phyloP scores from a whole-genome alignment of 2,113 vertebrate genomes.

The Ramphastos sulfuratus region DNA sequence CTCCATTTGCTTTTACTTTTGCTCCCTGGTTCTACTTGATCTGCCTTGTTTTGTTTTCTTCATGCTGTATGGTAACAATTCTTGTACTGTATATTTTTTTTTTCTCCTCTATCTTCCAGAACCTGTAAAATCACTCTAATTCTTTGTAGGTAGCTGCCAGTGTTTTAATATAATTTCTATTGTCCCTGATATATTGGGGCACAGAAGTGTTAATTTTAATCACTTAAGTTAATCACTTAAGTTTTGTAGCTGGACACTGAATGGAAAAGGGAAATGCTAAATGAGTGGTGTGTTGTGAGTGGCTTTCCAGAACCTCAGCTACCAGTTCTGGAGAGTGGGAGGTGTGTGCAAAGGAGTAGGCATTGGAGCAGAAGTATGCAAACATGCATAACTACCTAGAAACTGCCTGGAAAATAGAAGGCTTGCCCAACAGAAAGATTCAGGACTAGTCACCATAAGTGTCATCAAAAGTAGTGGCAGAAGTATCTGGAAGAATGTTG shows the following conservation, averaged over 20 bases:
- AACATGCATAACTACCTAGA: background rate
- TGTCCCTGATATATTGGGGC: accelerated
- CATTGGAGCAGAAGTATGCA: background rate
- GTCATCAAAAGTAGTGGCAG: background rate
- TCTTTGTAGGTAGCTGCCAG: background rate
- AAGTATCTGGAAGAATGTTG: background rate
- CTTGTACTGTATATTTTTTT: background rate
- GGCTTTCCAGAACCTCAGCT: background rate
- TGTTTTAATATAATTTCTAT: background rate
- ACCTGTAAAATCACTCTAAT: background rate
- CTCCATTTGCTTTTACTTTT: background rate
- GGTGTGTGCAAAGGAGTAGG: background rate
- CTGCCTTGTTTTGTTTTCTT: background rate
- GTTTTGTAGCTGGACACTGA: background rate
- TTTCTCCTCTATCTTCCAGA: background rate
- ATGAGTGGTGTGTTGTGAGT: background rate
- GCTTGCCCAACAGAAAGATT: background rate
- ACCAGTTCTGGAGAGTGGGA: background rate
- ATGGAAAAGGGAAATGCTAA: background rate
- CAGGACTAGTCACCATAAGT: background rate
- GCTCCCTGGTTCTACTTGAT: background rate
- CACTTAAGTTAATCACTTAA: background rate
- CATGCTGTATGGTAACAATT: background rate
- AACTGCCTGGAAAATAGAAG: background rate
- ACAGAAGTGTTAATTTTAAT: background rate